Evolutionary conservation across 2,113 vertebrate species (phyloP).

Genomic region (Microtus pennsylvanicus): DNA sequence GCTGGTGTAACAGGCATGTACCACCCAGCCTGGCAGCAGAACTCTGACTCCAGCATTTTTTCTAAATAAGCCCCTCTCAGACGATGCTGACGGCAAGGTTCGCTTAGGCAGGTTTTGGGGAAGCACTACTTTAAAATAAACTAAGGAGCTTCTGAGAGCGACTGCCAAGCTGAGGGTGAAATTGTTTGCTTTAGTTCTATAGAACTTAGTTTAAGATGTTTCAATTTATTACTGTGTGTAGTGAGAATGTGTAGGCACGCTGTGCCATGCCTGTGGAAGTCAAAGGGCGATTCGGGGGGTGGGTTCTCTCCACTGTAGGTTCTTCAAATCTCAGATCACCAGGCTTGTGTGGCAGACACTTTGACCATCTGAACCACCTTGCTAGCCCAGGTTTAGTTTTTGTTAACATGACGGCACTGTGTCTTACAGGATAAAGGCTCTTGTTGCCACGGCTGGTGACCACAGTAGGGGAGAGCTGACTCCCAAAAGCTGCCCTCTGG

Average conservation of each 20-base stretch:
- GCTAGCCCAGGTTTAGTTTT: background rate
- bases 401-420: background rate
- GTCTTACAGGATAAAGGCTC: background rate
- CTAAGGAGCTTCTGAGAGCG: slow-evolving; percentile 33
- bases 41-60: background rate
- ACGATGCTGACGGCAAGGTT: background rate
- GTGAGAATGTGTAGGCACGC: too few species aligned
- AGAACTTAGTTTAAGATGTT: background rate
- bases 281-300: background rate
- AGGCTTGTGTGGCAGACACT: background rate
- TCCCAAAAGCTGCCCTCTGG: background rate
- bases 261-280: too few species aligned
- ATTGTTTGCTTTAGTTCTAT: slow-evolving; percentile 47
- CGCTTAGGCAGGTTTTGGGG: slow-evolving; percentile 19
- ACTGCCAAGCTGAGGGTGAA: slow-evolving; percentile 38
- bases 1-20: background rate
- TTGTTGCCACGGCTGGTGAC: background rate
- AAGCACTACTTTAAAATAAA: slow-evolving; percentile 45
- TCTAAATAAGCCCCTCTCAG: background rate
- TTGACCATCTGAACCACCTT: background rate
- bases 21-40: background rate
- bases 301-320: background rate
- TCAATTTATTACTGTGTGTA: background rate
- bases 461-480: background rate
- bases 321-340: background rate